Conservation (phyloP, 2,888 invertebrate genomes). For the Rotaria sp. region DNA sequence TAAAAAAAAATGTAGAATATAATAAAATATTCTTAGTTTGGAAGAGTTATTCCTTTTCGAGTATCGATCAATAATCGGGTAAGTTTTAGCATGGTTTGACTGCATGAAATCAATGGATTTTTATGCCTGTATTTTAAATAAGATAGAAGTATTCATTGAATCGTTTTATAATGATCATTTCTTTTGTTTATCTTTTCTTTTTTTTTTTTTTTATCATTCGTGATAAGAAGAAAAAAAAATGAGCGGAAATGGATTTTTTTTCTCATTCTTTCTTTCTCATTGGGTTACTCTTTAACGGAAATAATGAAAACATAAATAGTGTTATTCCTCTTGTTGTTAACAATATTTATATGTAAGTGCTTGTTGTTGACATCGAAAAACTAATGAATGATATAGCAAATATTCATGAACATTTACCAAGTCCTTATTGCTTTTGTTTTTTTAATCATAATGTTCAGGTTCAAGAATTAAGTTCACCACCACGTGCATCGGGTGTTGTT, state of each 20-base stretch:
- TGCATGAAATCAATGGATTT: not conserved
- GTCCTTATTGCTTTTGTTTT: not conserved
- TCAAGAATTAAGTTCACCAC: constrained; percentile 93
- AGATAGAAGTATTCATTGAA: not conserved
- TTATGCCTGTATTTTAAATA: not conserved
- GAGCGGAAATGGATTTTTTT: not conserved
- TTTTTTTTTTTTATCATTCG: not conserved
- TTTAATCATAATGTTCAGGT: constrained; percentile 58
- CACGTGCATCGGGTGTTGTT: constrained; percentile 92
- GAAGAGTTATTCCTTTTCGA: not conserved
- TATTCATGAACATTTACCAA: not conserved
- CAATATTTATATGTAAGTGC: not conserved
- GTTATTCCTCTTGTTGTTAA: not conserved
- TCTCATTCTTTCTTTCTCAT: not conserved
- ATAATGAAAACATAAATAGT: not conserved
- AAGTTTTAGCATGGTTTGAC: not conserved
- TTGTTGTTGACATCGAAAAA: not conserved
- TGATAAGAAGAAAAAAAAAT: not conserved
- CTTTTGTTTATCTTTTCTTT: not conserved
- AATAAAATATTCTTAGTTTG: not conserved
- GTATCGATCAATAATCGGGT: not conserved
- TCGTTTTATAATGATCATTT: not conserved
- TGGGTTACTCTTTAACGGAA: not conserved
- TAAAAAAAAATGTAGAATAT: not conserved
- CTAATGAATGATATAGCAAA: not conserved